phyloP scores from a whole-genome alignment of 2,797 vertebrate species.

The Coracias cyanogaster region DNA sequence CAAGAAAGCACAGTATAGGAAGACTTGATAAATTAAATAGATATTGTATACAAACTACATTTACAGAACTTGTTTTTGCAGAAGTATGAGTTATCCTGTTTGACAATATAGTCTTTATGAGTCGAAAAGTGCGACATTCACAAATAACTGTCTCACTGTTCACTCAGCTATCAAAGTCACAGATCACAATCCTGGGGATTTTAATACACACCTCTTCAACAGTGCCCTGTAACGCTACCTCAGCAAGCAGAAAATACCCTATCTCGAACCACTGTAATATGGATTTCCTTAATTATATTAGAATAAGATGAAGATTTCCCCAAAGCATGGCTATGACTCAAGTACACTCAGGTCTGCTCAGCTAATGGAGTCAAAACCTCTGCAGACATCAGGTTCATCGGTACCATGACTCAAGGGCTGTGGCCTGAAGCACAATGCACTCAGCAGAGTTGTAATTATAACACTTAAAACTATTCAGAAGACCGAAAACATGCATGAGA shows the following conservation, averaged over 20 bases:
- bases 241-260: neutral
- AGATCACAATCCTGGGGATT: neutral
- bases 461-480: slow-evolving; percentile 22
- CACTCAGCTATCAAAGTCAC: neutral
- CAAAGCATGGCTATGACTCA: neutral
- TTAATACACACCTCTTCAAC: neutral
- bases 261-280: neutral
- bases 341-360: neutral
- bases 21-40: neutral
- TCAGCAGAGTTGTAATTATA: slow-evolving; percentile 44
- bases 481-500: neutral
- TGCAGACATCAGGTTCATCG: neutral
- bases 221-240: neutral
- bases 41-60: neutral
- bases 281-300: slow-evolving; percentile 27
- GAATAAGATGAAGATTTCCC: slow-evolving; percentile 33
- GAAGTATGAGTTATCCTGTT: neutral
- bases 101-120: neutral
- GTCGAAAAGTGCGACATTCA: neutral
- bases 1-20: neutral
- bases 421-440: neutral
- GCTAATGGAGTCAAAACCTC: slow-evolving; percentile 57
- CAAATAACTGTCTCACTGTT: neutral
- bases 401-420: neutral
- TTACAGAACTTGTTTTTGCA: neutral